These are phyloP conservation scores for Porites divaricata DNA, from an alignment of 92 coral and sea anemone species.

Conservation along the genomic window DNA sequence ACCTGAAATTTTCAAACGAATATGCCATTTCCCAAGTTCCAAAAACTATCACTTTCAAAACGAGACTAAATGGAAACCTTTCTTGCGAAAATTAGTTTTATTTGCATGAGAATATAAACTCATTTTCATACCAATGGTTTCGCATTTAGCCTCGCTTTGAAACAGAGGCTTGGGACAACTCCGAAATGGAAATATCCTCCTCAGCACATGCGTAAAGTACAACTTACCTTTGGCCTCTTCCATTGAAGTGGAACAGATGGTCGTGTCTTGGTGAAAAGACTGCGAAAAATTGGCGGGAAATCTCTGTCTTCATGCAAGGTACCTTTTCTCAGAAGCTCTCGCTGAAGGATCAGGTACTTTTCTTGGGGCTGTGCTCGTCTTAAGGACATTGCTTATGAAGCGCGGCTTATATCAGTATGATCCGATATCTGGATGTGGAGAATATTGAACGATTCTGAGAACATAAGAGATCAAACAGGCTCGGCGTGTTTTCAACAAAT, in stretches of 20 bases:
- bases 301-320: conserved; percentile 72
- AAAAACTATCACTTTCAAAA: too few relatives aligned
- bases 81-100: too few relatives aligned
- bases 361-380: conserved; percentile 44
- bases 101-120: too few relatives aligned
- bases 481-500: too few relatives aligned
- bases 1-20: not conserved
- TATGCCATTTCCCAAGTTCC: not conserved
- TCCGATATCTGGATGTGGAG: too few relatives aligned
- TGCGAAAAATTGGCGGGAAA: conserved; percentile 69
- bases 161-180: too few relatives aligned
- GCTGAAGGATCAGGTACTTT: conserved; percentile 54
- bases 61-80: too few relatives aligned
- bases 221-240: conserved; percentile 78
- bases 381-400: conserved; percentile 23
- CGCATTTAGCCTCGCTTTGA: too few relatives aligned
- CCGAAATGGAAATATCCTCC: too few relatives aligned
- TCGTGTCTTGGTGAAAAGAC: conserved; percentile 63
- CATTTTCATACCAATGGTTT: too few relatives aligned
- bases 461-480: too few relatives aligned
- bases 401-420: too few relatives aligned
- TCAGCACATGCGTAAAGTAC: not conserved
- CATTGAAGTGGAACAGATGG: conserved; percentile 65
- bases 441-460: not conserved
- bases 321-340: conserved; percentile 60